A percentile compares a stretch with the other conserved stretches of the same genome.
phyloP scores from a whole-genome alignment of 1,140 invertebrate genomes.

The Grapholita molesta region DNA sequence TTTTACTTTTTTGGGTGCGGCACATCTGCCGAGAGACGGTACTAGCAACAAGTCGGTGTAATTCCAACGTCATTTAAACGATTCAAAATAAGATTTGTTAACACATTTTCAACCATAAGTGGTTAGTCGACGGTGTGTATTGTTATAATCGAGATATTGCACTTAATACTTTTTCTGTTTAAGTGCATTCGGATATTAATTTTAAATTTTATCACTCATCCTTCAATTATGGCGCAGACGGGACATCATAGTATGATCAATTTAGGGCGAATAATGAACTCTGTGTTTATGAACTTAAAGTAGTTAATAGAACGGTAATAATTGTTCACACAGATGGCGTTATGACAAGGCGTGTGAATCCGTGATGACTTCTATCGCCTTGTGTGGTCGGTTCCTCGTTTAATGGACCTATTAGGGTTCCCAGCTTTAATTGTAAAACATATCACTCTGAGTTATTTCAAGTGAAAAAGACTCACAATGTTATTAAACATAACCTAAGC shows the following conservation, averaged over 20 bases:
- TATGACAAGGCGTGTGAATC: conserved; percentile 15
- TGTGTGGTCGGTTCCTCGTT: not conserved
- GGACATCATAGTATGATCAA: not conserved
- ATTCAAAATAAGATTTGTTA: not conserved
- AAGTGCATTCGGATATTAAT: not conserved
- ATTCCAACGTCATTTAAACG: not conserved
- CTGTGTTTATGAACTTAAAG: not conserved
- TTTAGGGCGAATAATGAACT: not conserved
- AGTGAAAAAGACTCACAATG: not conserved
- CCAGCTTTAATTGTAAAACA: not conserved
- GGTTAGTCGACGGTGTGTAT: not conserved
- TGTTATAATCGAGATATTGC: not conserved
- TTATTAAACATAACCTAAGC: not conserved
- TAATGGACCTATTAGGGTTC: not conserved
- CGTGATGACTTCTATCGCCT: not conserved
- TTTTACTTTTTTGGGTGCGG: not conserved
- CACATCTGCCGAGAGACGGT: not conserved
- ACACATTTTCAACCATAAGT: not conserved
- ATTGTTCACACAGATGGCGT: not conserved
- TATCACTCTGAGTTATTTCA: not conserved
- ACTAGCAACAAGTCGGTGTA: not conserved
- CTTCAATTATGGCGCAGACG: not conserved
- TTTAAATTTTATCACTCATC: conserved; percentile 13
- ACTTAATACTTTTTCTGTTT: not conserved
- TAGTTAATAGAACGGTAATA: not conserved